phyloP scores from a whole-genome alignment of 2,888 invertebrate genomes.

The Phrixothrix hirtus region DNA sequence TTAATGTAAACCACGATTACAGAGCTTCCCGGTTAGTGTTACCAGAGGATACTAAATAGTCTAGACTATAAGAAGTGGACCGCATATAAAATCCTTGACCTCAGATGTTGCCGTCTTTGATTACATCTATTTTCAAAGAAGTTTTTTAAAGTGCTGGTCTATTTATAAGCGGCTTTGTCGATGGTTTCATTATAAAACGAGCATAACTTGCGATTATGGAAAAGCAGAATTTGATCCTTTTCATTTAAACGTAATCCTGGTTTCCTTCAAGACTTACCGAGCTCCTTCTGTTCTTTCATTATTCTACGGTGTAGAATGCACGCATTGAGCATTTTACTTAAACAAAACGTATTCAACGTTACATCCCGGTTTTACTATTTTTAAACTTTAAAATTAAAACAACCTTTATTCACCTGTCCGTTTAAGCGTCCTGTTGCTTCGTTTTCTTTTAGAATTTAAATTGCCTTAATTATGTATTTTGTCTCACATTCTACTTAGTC shows the following conservation, averaged over 20 bases:
- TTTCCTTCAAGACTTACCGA: not conserved
- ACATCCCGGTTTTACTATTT: constrained; percentile 12
- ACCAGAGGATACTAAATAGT: not conserved
- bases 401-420: constrained; percentile 17
- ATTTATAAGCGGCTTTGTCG: constrained; percentile 20
- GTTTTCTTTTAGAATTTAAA: not conserved
- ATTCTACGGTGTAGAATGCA: not conserved
- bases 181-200: constrained; percentile 8
- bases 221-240: not conserved
- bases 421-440: not conserved
- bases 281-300: too few relatives aligned
- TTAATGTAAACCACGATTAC: too few relatives aligned
- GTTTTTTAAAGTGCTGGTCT: constrained; percentile 13
- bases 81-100: constrained; percentile 25
- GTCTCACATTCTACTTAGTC: not conserved
- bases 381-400: constrained; percentile 24
- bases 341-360: constrained; percentile 20
- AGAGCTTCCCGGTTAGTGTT: too few relatives aligned
- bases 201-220: constrained; percentile 4
- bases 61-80: constrained; percentile 12
- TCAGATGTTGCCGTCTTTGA: constrained; percentile 15
- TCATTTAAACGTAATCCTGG: not conserved
- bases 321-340: constrained; percentile 11
- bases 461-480: not conserved
- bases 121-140: constrained; percentile 20